Base-by-base conservation (phyloP, 2,888 invertebrate species). In the Apocheima hispidaria region DNA sequence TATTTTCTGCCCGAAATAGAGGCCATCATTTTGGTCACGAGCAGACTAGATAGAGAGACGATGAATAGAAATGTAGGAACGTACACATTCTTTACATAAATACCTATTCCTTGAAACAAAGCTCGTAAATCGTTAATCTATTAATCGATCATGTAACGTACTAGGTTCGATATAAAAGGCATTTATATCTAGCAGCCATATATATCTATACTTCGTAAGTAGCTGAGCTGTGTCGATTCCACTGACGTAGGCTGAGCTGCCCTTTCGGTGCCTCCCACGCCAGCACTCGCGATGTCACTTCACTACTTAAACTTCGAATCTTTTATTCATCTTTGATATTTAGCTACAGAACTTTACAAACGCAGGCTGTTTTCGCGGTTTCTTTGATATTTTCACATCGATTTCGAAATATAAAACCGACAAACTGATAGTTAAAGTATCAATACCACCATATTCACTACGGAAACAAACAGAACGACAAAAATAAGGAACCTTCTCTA, bases 181-280 rank as follows among this genome's bases (percentile, higher is more conserved):
- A 51, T 51, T 51, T n/a, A n/a, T n/a, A n/a, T n/a, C 40, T 60
- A 60, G 20, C 51, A 61, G 52, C 53, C 30, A 21, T 46, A 38
- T 38, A 38, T 61, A 54, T 21, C 40, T 56, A 58, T 55, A 51
- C 46, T 5, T 52, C 44, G 43, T 10, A 40, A 40, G 33, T 44
- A 54, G 14, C 10, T 50, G 23, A 46, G 60, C 35, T 65, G 61
- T 78, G 73, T 81, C 54, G 72, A 61, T 66, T 70, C 71, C 71
- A 78, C 78, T 90, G 90, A 90, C 90, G 90, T 88, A 87, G 88
- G 79, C 76, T 86, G 85, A 88, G 75, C 86, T 90, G 89, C 87
- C 69, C 68, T 67, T 69, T 70, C 44, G 65, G 56, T 87, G 68
- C 79, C 73, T 74, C 88, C 87, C 86, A 88, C 89, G 86, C 89